Percentiles rank a stretch among this genome's conserved stretches.
phyloP scores from a whole-genome alignment of 1,140 invertebrate genomes.

The Marisa cornuarietis region DNA sequence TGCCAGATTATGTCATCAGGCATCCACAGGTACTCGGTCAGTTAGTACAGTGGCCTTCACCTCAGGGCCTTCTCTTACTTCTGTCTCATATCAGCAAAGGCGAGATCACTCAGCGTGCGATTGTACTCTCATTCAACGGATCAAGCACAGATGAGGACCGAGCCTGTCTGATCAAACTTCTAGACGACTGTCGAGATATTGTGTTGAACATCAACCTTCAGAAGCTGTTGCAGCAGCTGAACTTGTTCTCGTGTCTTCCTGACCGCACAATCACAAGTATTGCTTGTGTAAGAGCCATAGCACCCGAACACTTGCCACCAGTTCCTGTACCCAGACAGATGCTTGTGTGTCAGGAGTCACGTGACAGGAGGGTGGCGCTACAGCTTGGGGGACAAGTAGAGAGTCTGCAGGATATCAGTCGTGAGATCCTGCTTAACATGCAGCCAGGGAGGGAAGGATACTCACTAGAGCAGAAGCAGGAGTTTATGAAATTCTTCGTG shows the following conservation, averaged over 20 bases:
- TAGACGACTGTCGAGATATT: not conserved
- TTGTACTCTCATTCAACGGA: not conserved
- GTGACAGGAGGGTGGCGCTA: no score
- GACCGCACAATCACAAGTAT: not conserved
- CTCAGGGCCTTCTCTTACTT: constrained; percentile 10
- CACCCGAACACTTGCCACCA: no score
- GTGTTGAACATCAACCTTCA: not conserved
- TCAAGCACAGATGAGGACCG: not conserved
- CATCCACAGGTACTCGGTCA: not conserved
- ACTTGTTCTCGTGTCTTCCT: not conserved
- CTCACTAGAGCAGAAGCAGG: not conserved
- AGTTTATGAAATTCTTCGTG: constrained; percentile 24
- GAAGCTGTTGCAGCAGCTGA: constrained; percentile 10
- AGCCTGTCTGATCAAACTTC: constrained; percentile 10
- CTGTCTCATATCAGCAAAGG: not conserved
- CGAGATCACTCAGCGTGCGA: not conserved
- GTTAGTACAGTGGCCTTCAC: constrained; percentile 15
- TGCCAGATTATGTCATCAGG: constrained; percentile 18
- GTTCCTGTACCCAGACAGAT: no score
- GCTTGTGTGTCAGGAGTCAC: no score
- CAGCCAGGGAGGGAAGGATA: not conserved
- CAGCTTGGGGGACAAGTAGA: no score
- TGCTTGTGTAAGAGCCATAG: not conserved
- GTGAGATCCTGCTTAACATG: constrained; percentile 13
- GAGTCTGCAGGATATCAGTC: no score